These are phyloP conservation scores for Macrobrachium rosenbergii DNA, from an alignment of 1,140 invertebrate species.

Conservation along the genomic window DNA sequence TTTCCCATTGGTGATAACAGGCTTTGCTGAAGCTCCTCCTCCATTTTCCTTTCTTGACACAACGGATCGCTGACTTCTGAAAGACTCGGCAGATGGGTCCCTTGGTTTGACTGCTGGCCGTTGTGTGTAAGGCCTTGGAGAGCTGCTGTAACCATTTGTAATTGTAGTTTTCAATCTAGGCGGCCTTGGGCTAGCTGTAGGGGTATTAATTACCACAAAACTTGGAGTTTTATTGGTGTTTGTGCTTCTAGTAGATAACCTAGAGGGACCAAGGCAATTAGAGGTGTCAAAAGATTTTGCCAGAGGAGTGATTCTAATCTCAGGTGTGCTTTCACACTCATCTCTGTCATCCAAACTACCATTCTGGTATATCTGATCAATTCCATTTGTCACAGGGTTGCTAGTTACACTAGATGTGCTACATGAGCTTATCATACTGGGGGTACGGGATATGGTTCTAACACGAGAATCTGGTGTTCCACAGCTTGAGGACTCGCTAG, in stretches of 20 bases:
- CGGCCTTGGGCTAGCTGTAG: conserved; percentile 45
- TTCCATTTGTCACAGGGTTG: conserved; percentile 34
- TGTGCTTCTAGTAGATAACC: conserved; percentile 41
- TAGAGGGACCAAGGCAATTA: conserved; percentile 21
- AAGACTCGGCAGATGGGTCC: conserved; percentile 45
- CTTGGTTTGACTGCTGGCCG: conserved; percentile 23
- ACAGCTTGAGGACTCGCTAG: conserved; percentile 46
- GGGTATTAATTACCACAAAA: conserved; percentile 55
- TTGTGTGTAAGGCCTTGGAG: conserved; percentile 25
- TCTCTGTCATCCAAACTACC: conserved; percentile 36
- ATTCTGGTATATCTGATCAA: conserved; percentile 37
- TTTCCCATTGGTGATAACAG: conserved; percentile 25
- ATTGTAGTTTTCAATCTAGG: conserved; percentile 45
- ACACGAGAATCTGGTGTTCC: conserved; percentile 19
- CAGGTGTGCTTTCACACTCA: conserved; percentile 33
- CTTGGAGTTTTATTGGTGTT: conserved; percentile 57
- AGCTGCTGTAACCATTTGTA: conserved; percentile 10
- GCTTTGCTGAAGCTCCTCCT: conserved; percentile 23
- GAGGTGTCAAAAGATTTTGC: conserved; percentile 5
- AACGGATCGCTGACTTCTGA: conserved; percentile 34
- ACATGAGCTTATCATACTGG: conserved; percentile 42
- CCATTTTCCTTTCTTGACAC: conserved; percentile 38
- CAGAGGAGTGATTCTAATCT: conserved; percentile 50
- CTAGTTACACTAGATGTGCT: conserved; percentile 43
- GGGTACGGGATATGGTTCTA: conserved; percentile 40